These are phyloP conservation scores for Stenopsyche tienmushanensis DNA, from an alignment of 1,140 invertebrate genomes.

Conservation along the genomic window DNA sequence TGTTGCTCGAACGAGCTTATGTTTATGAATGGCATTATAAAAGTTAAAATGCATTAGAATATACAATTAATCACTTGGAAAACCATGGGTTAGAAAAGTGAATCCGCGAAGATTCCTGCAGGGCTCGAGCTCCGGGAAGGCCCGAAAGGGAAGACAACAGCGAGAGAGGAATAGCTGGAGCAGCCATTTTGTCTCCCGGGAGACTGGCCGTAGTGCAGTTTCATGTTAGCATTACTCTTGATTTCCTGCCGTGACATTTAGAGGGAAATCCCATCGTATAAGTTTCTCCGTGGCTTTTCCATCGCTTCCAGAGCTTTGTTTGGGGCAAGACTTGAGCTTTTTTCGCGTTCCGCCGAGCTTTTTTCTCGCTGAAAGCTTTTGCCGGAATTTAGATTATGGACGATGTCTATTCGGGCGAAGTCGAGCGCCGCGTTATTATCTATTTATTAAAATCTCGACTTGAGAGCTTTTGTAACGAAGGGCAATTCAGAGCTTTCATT, in stretches of 20 bases:
- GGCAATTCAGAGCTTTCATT: slow-evolving; percentile 10
- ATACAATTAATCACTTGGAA: neutral
- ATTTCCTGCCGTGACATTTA: slow-evolving; percentile 48
- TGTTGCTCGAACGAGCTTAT: too few species aligned
- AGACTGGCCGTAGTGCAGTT: slow-evolving; percentile 49
- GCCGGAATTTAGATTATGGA: slow-evolving; percentile 32
- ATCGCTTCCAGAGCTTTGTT: slow-evolving; percentile 29
- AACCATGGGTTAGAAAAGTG: neutral
- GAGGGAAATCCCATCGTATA: slow-evolving; percentile 27
- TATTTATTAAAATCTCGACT: slow-evolving; percentile 20
- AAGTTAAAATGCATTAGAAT: too few species aligned
- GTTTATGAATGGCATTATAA: too few species aligned
- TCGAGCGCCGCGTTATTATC: slow-evolving; percentile 15
- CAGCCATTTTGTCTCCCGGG: slow-evolving; percentile 48
- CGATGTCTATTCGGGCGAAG: slow-evolving; percentile 12
- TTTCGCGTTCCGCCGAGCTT: slow-evolving; percentile 33
- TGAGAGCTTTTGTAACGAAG: slow-evolving; percentile 5
- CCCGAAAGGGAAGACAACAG: neutral
- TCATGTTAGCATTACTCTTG: slow-evolving; percentile 53
- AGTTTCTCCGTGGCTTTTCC: slow-evolving; percentile 3
- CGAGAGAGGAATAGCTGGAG: neutral
- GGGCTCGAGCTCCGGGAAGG: neutral
- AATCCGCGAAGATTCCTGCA: neutral
- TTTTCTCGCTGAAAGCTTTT: slow-evolving; percentile 40
- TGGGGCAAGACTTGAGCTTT: neutral